phyloP scores from a whole-genome alignment of 1,140 invertebrate species.

The Nasonia vitripennis region DNA sequence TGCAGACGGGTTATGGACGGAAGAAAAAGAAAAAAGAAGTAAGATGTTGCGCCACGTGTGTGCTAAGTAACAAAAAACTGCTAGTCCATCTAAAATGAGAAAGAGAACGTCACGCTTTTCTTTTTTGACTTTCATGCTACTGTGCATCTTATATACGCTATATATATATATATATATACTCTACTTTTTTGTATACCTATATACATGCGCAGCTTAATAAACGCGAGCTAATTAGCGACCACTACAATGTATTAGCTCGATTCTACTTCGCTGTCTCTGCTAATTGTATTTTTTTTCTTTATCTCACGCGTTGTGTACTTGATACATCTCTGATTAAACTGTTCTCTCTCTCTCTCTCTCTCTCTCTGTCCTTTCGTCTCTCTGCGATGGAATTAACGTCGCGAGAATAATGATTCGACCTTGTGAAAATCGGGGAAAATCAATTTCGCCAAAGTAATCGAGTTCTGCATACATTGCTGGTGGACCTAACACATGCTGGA shows the following conservation, averaged over 20 bases:
- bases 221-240: conserved; percentile 32
- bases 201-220: conserved; percentile 30
- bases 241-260: conserved; percentile 40
- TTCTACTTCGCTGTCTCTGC: neutral
- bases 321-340: too few relatives aligned
- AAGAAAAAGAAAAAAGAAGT: conserved; percentile 98
- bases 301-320: too few relatives aligned
- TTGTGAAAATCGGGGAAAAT: neutral
- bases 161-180: conserved; percentile 24
- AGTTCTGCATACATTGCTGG: conserved; percentile 14
- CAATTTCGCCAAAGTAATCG: neutral
- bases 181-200: conserved; percentile 27
- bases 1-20: conserved; percentile 91
- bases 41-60: conserved; percentile 80
- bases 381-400: neutral
- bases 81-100: conserved; percentile 48
- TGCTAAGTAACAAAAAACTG: conserved; percentile 58
- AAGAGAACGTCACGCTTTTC: conserved; percentile 45
- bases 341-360: neutral
- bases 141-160: conserved; percentile 39
- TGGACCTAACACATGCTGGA: neutral
- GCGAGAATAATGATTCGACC: neutral
- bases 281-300: neutral
- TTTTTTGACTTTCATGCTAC: conserved; percentile 40
- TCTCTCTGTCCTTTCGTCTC: neutral